Percentiles rank a stretch among this genome's conserved stretches.
Evolutionary conservation across 2,888 invertebrate genomes (phyloP).

Genomic region (Entomobrya multifasciata): DNA sequence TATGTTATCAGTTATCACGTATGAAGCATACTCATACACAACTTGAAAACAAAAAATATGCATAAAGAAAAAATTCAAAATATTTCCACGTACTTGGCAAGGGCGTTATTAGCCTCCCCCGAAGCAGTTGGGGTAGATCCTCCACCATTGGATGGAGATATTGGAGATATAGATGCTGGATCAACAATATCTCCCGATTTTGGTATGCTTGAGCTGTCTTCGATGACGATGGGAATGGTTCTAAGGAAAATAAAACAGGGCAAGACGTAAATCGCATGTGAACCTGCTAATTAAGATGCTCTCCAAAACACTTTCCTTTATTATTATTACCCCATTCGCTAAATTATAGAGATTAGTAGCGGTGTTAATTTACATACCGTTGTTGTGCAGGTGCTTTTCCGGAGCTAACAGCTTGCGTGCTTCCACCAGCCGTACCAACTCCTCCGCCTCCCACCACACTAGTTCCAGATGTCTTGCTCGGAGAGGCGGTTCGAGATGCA

Average conservation of each 20-base stretch:
- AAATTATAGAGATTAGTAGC: no score
- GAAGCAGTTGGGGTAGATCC: background rate
- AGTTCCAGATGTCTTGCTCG: constrained; percentile 43
- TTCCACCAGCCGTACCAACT: background rate
- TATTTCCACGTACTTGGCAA: constrained; percentile 46
- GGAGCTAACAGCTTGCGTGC: background rate
- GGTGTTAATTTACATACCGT: background rate
- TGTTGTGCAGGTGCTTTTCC: constrained; percentile 29
- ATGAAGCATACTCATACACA: no score
- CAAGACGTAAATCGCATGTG: no score
- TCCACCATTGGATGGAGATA: background rate
- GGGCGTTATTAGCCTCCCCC: background rate
- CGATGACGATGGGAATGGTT: constrained; percentile 55
- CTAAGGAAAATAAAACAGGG: constrained; percentile 1
- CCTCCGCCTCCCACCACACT: constrained; percentile 22
- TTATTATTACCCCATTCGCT: background rate
- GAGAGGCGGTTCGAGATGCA: constrained; percentile 68
- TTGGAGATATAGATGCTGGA: background rate
- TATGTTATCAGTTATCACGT: no score
- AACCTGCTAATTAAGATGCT: no score
- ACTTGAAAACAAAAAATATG: no score
- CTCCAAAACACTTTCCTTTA: no score
- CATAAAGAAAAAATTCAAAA: background rate
- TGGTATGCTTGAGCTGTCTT: constrained; percentile 44
- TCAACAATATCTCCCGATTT: constrained; percentile 29